These are phyloP conservation scores for Tachina grossa DNA, from an alignment of 2,888 invertebrate species.

Conservation along the genomic window DNA sequence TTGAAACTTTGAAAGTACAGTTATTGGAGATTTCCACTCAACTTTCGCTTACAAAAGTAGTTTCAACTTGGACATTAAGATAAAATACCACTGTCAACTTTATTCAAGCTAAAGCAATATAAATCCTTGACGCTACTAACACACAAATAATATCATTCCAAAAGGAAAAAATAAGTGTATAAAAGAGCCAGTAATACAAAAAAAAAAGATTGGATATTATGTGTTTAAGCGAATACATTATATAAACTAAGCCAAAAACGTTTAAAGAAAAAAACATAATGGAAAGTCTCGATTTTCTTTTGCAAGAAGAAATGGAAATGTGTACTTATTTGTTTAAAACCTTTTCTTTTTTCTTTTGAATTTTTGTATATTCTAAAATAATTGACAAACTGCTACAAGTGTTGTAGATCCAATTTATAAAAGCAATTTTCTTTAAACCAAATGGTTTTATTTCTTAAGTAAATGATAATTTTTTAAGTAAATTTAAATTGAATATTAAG, in stretches of 20 bases:
- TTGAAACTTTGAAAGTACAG: no score
- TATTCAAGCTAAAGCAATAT: conserved; percentile 28
- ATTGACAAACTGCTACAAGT: conserved; percentile 16
- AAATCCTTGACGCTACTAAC: conserved; percentile 57
- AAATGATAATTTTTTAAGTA: conserved; percentile 7
- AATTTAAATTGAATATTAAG: conserved; percentile 21
- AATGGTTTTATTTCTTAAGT: conserved; percentile 18
- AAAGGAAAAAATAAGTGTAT: neutral
- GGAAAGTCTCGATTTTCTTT: conserved; percentile 1
- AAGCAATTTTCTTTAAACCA: conserved; percentile 29
- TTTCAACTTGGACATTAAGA: no score
- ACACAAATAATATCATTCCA: neutral
- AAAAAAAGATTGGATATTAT: neutral
- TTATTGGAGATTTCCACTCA: no score
- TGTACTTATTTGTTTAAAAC: conserved; percentile 16
- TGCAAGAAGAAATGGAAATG: neutral
- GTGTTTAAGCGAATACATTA: neutral
- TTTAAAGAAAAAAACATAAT: neutral
- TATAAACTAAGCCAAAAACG: conserved; percentile 12
- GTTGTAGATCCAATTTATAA: conserved; percentile 26
- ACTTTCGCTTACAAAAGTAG: no score
- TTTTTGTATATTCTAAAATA: conserved; percentile 22
- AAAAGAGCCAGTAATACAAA: neutral
- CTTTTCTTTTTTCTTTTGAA: neutral
- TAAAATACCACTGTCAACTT: neutral